Conservation (phyloP, 2,113 vertebrate genomes). For the Scomber colias region DNA sequence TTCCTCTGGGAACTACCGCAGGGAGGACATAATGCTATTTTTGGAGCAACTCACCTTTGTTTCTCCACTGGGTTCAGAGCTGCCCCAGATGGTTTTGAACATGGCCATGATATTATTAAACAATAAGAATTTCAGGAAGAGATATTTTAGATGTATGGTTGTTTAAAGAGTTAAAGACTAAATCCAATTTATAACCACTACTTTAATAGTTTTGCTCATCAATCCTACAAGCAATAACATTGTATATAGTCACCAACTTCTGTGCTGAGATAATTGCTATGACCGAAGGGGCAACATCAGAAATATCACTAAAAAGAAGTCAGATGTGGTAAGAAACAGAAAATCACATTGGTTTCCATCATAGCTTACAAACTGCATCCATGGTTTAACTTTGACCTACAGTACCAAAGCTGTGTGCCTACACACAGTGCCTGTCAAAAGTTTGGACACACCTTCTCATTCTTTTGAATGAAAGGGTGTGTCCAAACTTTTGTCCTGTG, state of each 20-base stretch:
- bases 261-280: not conserved
- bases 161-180: not conserved
- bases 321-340: not conserved
- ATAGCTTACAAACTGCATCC: too few species aligned
- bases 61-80: constrained; percentile 12
- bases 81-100: constrained; percentile 10
- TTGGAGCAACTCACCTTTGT: constrained; percentile 37
- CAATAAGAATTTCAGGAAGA: not conserved
- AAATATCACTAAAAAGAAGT: not conserved
- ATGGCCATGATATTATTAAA: not conserved
- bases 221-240: not conserved
- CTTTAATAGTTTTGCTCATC: not conserved
- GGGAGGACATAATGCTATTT: constrained; percentile 42
- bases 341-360: not conserved
- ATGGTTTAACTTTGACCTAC: too few species aligned
- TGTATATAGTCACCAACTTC: not conserved
- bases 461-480: too few species aligned
- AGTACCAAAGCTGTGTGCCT: too few species aligned
- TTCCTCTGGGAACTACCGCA: constrained; percentile 42
- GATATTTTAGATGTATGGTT: not conserved
- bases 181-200: not conserved
- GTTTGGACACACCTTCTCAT: too few species aligned
- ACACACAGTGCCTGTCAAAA: too few species aligned
- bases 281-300: too few species aligned
- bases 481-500: too few species aligned